Conservation (phyloP, 2,113 vertebrate genomes). For the Neodontobutis hainanensis region DNA sequence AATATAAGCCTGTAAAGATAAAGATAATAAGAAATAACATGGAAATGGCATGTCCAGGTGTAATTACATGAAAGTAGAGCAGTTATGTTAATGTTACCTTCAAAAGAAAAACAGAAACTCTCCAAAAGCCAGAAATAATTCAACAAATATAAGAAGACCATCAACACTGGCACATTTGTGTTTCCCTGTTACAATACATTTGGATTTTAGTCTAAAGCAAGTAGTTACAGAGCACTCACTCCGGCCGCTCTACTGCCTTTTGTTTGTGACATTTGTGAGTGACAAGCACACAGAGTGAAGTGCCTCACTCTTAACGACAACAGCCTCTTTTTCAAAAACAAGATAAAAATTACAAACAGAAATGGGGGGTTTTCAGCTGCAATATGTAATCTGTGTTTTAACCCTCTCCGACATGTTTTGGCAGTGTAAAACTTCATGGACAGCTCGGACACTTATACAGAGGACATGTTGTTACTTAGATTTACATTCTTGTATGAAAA, state of each 20-base stretch:
- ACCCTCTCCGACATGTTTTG: background rate
- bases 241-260: conserved; percentile 13
- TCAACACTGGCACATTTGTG: conserved; percentile 32
- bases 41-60: background rate
- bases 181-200: conserved; percentile 23
- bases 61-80: conserved; percentile 22
- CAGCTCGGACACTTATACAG: too few relatives aligned
- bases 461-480: too few relatives aligned
- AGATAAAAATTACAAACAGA: conserved; percentile 50
- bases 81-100: conserved; percentile 53
- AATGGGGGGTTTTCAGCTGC: conserved; percentile 38
- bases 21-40: too few relatives aligned
- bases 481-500: too few relatives aligned
- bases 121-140: conserved; percentile 34
- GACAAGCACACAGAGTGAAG: conserved; percentile 52
- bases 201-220: conserved; percentile 28
- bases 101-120: conserved; percentile 17
- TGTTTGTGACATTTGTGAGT: conserved; percentile 54
- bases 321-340: conserved; percentile 45
- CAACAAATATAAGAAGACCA: conserved; percentile 24
- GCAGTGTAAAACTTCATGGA: too few relatives aligned
- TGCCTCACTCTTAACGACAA: conserved; percentile 44
- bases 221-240: conserved; percentile 34
- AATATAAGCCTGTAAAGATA: background rate
- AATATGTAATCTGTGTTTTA: conserved; percentile 32